Evolutionary conservation across 2,888 invertebrate genomes (phyloP).

Genomic region (Bruchidius siliquastri): DNA sequence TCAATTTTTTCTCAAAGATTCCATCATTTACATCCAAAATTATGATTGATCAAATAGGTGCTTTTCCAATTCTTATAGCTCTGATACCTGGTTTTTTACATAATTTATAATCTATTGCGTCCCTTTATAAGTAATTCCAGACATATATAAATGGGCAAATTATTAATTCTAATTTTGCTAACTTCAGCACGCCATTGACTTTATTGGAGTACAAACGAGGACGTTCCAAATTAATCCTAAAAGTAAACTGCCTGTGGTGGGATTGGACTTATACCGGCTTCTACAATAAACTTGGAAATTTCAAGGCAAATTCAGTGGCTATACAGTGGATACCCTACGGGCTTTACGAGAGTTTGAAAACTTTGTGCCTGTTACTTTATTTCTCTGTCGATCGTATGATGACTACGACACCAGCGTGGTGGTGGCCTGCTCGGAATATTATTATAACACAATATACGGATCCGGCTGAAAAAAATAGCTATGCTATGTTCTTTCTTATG

Average conservation of each 20-base stretch:
- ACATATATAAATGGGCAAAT: too few species aligned
- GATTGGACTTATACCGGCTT: background rate
- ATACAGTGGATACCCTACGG: background rate
- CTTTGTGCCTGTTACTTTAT: background rate
- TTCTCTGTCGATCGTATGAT: background rate
- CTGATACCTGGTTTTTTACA: too few species aligned
- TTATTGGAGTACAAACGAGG: background rate
- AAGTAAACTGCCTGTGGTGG: background rate
- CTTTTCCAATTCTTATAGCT: too few species aligned
- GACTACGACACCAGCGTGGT: background rate
- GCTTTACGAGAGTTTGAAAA: background rate
- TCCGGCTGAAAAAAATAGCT: too few species aligned
- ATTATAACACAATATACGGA: too few species aligned
- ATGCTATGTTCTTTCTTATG: too few species aligned
- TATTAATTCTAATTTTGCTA: background rate
- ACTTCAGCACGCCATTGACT: background rate
- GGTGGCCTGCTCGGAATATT: too few species aligned
- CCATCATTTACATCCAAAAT: too few species aligned
- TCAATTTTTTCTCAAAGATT: too few species aligned
- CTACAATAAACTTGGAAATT: background rate
- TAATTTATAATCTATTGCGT: too few species aligned
- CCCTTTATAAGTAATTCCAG: too few species aligned
- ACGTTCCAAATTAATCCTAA: background rate
- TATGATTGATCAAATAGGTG: too few species aligned
- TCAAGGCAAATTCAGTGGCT: background rate